Evolutionary conservation across 64 coral and sea anemone species (phyloP), one percentile per base, ranked within the genome.

Genomic region (Orbicella faveolata): DNA sequence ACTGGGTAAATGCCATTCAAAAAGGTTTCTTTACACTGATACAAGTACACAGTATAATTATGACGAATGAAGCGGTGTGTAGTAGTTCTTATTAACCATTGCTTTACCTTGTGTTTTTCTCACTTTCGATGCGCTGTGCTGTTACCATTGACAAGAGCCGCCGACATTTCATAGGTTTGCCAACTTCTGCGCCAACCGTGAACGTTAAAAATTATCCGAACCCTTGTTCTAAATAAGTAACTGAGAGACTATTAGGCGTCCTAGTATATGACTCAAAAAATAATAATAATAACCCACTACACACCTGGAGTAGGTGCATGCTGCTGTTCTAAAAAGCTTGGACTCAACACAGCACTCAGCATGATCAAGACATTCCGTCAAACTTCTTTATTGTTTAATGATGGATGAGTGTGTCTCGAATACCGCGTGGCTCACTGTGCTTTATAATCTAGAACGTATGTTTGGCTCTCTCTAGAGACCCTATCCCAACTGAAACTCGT

Each of bases 341-440:
- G 41, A 15, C 41, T 85, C 18, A 52, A 85, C 15, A 73, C 82
- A 85, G 37, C 30, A 52, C 82, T 25, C 82, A 85, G 82, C 82
- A 73, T 70, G 82, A 85, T 39, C 65, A 13, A 30, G 21, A 20
- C 63, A 53, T 85, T 70, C 65, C 64, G 65, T 73, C 82, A 25
- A 73, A 41, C 6, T 20, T 52, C 59, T 53, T 51, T 52, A 53
- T 85, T 85, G 82, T 85, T 72, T 85, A 72, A 85, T 85, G 82
- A 85, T 85, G 64, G 82, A 85, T 85, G 67, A 33, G 65, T 85
- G 21, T 69, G 65, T 85, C 72, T 52, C 51, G 82, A 2, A 62
- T 72, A 52, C 63, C 64, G 36, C 63, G 66, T 85, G 82, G 63
- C 30, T 85, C 6, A 15, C 65, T 30, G 33, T 84, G 35, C 64